Conservation (phyloP, 1,140 invertebrate genomes). For the Acyrthosiphon pisum region DNA sequence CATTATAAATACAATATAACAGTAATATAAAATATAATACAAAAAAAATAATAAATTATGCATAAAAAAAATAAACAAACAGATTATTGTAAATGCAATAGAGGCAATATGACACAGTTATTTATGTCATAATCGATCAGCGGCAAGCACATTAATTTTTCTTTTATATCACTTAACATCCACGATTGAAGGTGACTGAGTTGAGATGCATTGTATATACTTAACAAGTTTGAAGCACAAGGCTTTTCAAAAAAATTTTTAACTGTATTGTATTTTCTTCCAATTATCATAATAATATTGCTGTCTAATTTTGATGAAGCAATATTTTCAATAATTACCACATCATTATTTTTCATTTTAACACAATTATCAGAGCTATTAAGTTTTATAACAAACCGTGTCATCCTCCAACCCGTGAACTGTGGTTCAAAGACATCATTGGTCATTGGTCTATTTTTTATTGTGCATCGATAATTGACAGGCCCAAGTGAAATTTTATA, state of each 20-base stretch:
- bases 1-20: too few relatives aligned
- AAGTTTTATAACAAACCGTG: background rate
- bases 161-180: background rate
- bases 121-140: background rate
- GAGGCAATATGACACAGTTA: background rate
- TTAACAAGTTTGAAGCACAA: background rate
- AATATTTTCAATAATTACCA: background rate
- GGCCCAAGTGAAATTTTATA: background rate
- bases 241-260: background rate
- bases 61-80: too few relatives aligned
- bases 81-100: background rate
- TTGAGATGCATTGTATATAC: too few relatives aligned
- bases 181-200: too few relatives aligned
- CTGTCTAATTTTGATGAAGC: background rate
- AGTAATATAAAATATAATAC: too few relatives aligned
- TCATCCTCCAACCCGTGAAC: background rate
- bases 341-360: background rate
- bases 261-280: background rate
- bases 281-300: background rate
- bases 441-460: background rate
- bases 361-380: background rate
- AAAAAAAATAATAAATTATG: too few relatives aligned
- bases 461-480: background rate
- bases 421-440: background rate
- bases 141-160: background rate